Evolutionary conservation across 2,797 vertebrate species (phyloP), one percentile per base, ranked within the genome.

Genomic region (Scolopax bukidnonensis): DNA sequence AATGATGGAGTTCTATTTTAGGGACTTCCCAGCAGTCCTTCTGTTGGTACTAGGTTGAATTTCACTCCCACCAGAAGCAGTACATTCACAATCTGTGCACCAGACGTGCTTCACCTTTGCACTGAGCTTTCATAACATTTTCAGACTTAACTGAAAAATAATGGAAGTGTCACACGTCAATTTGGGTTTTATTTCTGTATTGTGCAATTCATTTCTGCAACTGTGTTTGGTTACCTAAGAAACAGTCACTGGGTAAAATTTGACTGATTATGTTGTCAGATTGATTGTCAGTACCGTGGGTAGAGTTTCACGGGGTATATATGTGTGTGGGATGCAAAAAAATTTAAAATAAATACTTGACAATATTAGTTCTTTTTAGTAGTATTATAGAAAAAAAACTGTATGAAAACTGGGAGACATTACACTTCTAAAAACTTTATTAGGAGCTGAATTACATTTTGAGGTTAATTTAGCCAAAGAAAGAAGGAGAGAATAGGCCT

Each of bases 221-320:
- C 71, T 68, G 30, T 90, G 43, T 85, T 47, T 79, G 40, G 95
- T 90, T 94, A 88, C 93, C 96, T 92, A 89, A 96, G 94, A 95
- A 96, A 97, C 94, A 96, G 68, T 41, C 63, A 54, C 59, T 69
- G 93, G 15, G 74, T 93, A 74, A 93, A 91, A 73, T 87, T 67
- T 95, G 90, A 95, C 91, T 97, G 95, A 95, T 93, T 94, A 65
- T 76, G 32, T 90, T 97, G 95, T 96, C 96, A 97, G 74, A 61
- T 94, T 97, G 96, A 97, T 95, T 97, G 97, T 93, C 97, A 97
- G 77, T 18, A 61, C 63, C 0, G 92, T 96, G 95, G 94, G 96
- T 76, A 88, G 96, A 80, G 33, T 90, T 95, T 79, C 84, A 70
- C 43, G 59, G 71, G 82, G 86, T 93, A 53, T 48, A 69, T 50